Evolutionary conservation across 2,113 vertebrate genomes (phyloP), one percentile per base, ranked within the genome.

Genomic region (Amphiprion percula): DNA sequence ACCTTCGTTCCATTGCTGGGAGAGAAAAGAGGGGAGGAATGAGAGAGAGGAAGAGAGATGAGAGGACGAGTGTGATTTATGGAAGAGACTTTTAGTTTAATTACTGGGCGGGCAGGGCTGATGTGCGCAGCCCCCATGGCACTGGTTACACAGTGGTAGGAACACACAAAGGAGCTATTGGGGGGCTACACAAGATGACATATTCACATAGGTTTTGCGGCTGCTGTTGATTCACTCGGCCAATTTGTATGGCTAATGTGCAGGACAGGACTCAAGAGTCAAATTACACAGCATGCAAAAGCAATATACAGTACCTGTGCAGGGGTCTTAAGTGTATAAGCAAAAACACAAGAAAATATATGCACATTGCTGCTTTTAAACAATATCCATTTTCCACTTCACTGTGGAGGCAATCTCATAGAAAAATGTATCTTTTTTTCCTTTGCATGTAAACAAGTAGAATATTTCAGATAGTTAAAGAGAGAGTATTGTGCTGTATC

Each of bases 81-180:
- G 90, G 88, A 80, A 72, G 83, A 83, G 90, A 93, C 93, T 94
- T 93, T 95, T 94, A 93, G 90, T 94, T 94, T 93, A 94, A 95
- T 94, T 94, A 93, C 90, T 88, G 86, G 80, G 86, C 68, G 83
- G 83, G 83, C 73, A 88, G 85, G 76, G 76, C 88, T 91, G 91
- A 88, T 83, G 82, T 82, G 89, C 62, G 74, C 65, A 90, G 84
- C 84, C 90, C 80, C 87, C 80, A 61, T 80, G 74, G 68, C 80
- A 71, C 82, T 84, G 75, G 79, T 84, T 82, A 75, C 66, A 74
- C 67, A 59, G 62, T 71, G 79, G 73, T 72, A 62, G 65, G 44
- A 79, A 83, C 78, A 87, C 75, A 84, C 76, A 68, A 63, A 67
- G 56, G 70, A 54, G 44, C 59, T 19, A 19, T 33, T 23, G 26